Percentiles rank a stretch among this genome's conserved stretches.
These are phyloP conservation scores for Caenorhabditis sp. DNA, from an alignment of 2,888 invertebrate genomes.

Conservation along the genomic window DNA sequence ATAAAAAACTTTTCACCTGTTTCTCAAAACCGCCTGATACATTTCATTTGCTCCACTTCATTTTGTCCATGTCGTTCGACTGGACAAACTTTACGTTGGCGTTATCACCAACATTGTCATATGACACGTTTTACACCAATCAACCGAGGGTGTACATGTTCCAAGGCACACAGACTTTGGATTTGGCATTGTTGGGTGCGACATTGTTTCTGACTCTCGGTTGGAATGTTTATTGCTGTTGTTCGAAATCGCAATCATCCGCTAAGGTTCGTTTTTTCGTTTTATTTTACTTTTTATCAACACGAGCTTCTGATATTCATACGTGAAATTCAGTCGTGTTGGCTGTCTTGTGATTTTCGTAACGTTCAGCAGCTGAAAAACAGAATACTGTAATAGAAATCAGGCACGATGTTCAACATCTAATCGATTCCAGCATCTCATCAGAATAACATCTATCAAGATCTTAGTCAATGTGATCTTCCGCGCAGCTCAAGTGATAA, in stretches of 20 bases:
- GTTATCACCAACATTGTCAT: conserved; percentile 19
- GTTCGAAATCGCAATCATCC: background rate
- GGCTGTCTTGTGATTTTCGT: too few relatives aligned
- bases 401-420: too few relatives aligned
- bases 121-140: conserved; percentile 24
- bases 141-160: conserved; percentile 36
- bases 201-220: background rate
- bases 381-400: too few relatives aligned
- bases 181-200: background rate
- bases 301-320: too few relatives aligned
- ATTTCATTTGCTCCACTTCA: background rate
- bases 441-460: conserved; percentile 12
- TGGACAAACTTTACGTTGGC: conserved; percentile 31
- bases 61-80: conserved; percentile 9
- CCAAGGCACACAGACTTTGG: conserved; percentile 6
- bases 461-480: conserved; percentile 16
- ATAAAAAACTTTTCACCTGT: background rate
- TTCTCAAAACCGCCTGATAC: background rate
- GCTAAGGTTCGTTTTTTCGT: background rate
- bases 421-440: background rate
- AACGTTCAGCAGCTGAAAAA: too few relatives aligned
- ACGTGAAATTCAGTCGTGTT: too few relatives aligned
- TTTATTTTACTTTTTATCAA: too few relatives aligned
- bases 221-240: background rate
- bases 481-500: conserved; percentile 3